Evolutionary conservation across 2,113 vertebrate species (phyloP).

Genomic region (Gambusia holbrooki): DNA sequence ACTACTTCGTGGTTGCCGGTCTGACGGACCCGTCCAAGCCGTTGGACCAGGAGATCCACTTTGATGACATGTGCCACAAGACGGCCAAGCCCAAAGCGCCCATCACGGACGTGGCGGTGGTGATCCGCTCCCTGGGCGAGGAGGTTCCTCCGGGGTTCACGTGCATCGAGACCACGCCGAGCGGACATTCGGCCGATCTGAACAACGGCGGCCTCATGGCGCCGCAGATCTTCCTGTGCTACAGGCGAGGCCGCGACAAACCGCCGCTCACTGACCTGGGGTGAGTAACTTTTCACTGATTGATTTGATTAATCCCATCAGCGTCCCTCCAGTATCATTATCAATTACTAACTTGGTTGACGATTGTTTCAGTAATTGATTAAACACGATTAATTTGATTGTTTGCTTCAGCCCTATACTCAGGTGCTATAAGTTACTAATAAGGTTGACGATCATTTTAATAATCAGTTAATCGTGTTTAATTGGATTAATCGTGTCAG

Average conservation of each 20-base stretch:
- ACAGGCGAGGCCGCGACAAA: slow-evolving; percentile 92
- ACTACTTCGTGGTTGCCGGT: slow-evolving; percentile 98
- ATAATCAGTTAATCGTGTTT: too few species aligned
- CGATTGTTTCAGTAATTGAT: too few species aligned
- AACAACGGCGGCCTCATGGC: slow-evolving; percentile 94
- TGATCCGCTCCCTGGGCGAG: slow-evolving; percentile 94
- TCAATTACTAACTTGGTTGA: too few species aligned
- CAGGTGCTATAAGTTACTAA: too few species aligned
- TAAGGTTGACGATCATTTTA: too few species aligned
- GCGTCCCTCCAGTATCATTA: too few species aligned
- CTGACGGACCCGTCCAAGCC: slow-evolving; percentile 93
- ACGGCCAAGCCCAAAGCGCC: slow-evolving; percentile 90
- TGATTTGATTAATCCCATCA: background rate
- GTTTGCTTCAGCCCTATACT: too few species aligned
- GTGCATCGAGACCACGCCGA: slow-evolving; percentile 91
- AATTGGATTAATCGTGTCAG: too few species aligned
- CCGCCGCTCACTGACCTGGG: slow-evolving; percentile 95
- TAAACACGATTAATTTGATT: too few species aligned
- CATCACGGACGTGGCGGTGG: slow-evolving; percentile 93
- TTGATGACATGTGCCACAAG: slow-evolving; percentile 92
- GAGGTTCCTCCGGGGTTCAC: slow-evolving; percentile 90
- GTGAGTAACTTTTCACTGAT: slow-evolving; percentile 75
- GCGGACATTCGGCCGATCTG: slow-evolving; percentile 92
- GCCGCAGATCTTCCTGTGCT: slow-evolving; percentile 94
- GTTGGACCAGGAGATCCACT: slow-evolving; percentile 94